These are phyloP conservation scores for Capreolus pygargus DNA, from an alignment of 2,113 vertebrate species.

Conservation along the genomic window DNA sequence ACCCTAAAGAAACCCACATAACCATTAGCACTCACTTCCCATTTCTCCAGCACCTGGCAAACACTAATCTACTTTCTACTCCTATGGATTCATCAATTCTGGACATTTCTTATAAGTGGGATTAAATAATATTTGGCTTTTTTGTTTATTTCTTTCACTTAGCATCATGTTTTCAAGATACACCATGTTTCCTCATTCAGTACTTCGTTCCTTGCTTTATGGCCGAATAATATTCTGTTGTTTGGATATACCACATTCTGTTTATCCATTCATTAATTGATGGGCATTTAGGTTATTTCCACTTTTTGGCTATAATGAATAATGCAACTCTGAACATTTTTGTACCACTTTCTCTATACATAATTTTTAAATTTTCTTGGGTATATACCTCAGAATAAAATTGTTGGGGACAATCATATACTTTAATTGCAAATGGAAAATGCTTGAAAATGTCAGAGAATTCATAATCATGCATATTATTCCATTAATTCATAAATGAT, in stretches of 20 bases:
- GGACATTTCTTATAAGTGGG: neutral
- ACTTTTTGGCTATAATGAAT: conserved; percentile 12
- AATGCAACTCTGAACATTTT: neutral
- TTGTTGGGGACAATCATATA: neutral
- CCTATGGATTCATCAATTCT: neutral
- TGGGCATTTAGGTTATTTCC: neutral
- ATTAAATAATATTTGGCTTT: neutral
- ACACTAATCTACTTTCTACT: neutral
- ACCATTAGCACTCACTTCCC: neutral
- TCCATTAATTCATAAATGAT: conserved; percentile 19
- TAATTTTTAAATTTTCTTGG: neutral
- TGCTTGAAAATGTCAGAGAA: conserved; percentile 1
- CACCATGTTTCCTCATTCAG: neutral
- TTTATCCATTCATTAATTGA: neutral
- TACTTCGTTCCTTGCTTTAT: neutral
- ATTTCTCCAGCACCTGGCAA: neutral
- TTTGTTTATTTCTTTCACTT: neutral
- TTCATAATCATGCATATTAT: conserved; percentile 3
- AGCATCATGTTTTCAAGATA: neutral
- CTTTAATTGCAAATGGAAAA: conserved; percentile 34
- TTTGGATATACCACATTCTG: neutral
- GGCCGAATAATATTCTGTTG: neutral
- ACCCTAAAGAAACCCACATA: neutral
- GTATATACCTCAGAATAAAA: neutral
- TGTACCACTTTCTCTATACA: neutral